These are phyloP conservation scores for Garra rufa DNA, from an alignment of 2,113 vertebrate genomes.

Conservation along the genomic window DNA sequence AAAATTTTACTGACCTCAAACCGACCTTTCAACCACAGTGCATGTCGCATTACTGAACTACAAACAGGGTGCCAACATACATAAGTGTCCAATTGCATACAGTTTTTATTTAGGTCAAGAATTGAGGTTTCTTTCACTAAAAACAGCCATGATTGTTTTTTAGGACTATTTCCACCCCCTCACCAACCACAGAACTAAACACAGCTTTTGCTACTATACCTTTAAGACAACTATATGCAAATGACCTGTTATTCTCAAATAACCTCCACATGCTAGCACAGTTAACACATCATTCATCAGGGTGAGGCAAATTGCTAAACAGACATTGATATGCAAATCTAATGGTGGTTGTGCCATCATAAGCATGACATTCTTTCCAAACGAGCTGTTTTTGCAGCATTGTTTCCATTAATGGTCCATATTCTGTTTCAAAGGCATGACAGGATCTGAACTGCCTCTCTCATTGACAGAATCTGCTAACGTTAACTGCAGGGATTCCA, in stretches of 20 bases:
- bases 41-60: neutral
- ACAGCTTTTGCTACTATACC: neutral
- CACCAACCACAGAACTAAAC: neutral
- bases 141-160: neutral
- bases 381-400: neutral
- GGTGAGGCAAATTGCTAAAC: neutral
- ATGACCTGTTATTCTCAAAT: neutral
- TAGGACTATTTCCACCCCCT: neutral
- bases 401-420: neutral
- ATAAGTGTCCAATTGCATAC: neutral
- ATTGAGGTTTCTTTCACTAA: neutral
- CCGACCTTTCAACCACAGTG: neutral
- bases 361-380: neutral
- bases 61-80: neutral
- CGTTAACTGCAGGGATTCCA: constrained; percentile 6
- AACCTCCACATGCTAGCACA: neutral
- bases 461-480: neutral
- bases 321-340: neutral
- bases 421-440: neutral
- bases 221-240: neutral
- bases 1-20: neutral
- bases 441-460: neutral
- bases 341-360: neutral
- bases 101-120: neutral
- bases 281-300: neutral